These are phyloP conservation scores for Morus bassanus DNA, from an alignment of 2,797 vertebrate species.

Conservation along the genomic window DNA sequence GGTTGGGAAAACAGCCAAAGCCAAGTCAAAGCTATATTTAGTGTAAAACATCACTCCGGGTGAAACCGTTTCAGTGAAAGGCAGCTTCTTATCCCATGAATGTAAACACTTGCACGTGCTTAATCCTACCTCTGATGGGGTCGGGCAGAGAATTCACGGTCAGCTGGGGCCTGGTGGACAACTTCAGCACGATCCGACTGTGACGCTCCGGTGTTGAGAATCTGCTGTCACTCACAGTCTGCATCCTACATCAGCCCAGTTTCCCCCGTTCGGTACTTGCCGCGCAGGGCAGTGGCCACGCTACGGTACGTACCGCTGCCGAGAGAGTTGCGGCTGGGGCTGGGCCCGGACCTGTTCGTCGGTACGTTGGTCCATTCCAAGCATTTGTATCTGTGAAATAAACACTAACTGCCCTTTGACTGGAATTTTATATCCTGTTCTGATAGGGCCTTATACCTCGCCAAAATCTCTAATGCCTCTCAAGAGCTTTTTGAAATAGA, in stretches of 20 bases:
- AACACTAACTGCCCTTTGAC: neutral
- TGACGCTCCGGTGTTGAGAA: neutral
- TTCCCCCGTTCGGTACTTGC: neutral
- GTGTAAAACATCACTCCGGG: neutral
- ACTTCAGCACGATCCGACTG: fast-evolving
- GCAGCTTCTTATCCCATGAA: neutral
- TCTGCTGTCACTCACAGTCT: neutral
- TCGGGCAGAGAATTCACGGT: fast-evolving
- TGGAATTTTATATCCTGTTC: neutral
- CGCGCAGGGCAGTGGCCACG: neutral
- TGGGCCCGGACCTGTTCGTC: neutral
- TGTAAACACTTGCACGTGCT: neutral
- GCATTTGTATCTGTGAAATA: neutral
- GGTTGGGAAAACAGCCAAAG: neutral
- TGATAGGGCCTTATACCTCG: fast-evolving
- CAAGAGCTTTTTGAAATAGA: neutral
- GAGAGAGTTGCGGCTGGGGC: neutral
- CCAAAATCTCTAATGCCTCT: neutral
- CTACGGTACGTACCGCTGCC: fast-evolving
- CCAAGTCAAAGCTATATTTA: neutral
- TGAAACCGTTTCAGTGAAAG: neutral
- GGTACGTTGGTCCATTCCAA: neutral
- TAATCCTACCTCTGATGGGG: neutral
- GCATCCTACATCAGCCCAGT: fast-evolving
- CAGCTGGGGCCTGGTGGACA: no score